Conservation (phyloP, 2,113 vertebrate genomes). For the Stigmatopora argus region DNA sequence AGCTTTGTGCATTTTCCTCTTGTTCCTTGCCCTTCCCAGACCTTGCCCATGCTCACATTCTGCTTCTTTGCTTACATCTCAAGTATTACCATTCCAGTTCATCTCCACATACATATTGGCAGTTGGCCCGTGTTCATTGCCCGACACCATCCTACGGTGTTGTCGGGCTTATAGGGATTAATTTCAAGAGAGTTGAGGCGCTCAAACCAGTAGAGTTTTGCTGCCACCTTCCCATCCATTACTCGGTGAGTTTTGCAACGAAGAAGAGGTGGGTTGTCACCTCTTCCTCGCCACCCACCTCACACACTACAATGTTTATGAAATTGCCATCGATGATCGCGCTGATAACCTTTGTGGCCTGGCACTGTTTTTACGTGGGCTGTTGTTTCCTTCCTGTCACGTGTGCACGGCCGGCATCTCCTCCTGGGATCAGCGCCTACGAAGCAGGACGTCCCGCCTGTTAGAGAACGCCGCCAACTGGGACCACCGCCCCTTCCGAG, state of each 20-base stretch:
- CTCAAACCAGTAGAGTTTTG: not conserved
- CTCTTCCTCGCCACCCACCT: no score
- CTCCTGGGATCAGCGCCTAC: not conserved
- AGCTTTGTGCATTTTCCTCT: not conserved
- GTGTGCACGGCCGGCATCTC: not conserved
- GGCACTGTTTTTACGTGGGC: not conserved
- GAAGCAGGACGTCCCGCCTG: not conserved
- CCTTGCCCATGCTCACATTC: constrained; percentile 11
- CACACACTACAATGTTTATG: not conserved
- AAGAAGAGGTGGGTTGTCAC: no score
- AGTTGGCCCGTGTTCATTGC: not conserved
- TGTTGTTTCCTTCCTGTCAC: not conserved
- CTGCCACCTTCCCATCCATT: not conserved
- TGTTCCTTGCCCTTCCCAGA: constrained; percentile 9
- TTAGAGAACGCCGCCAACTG: not conserved
- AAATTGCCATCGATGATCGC: no score
- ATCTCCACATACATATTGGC: not conserved
- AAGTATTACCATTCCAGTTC: not conserved
- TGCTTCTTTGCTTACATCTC: not conserved
- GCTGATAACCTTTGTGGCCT: not conserved
- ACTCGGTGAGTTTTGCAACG: no score
- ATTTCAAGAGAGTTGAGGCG: not conserved
- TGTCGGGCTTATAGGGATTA: not conserved
- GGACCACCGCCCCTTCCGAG: not conserved
- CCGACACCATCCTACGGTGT: not conserved